Evolutionary conservation across 37 sponge, comb jelly and placozoan genomes (phyloP).

Genomic region (Beroe ovata): DNA sequence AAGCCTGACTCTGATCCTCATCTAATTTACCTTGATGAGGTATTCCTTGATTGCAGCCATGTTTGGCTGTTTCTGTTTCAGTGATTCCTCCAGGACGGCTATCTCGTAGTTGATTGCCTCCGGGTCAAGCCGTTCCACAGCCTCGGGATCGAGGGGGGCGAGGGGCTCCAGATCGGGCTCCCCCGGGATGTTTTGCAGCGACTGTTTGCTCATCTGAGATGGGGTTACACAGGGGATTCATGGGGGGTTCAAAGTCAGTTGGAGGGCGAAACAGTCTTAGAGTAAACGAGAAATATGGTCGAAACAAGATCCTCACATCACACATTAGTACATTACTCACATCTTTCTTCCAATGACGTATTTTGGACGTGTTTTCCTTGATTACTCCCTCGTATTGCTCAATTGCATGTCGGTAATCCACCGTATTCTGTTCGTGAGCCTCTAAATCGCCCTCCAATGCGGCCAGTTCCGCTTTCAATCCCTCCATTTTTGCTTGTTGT

Average conservation of each 20-base stretch:
- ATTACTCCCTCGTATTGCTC: conserved; percentile 70
- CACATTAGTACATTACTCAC: conserved; percentile 72
- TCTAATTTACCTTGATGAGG: conserved; percentile 76
- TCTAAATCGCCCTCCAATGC: conserved; percentile 27
- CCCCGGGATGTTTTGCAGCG: conserved; percentile 67
- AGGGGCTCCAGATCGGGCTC: conserved; percentile 68
- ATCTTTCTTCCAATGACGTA: conserved; percentile 82
- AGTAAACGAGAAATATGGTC: too few relatives aligned
- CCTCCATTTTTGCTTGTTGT: conserved; percentile 45
- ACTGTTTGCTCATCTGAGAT: conserved; percentile 76
- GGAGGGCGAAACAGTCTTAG: too few relatives aligned
- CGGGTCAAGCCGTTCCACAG: conserved; percentile 76
- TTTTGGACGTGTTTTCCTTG: conserved; percentile 83
- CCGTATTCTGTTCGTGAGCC: conserved; percentile 59
- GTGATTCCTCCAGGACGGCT: conserved; percentile 79
- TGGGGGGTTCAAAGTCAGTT: too few relatives aligned
- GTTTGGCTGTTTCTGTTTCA: conserved; percentile 91
- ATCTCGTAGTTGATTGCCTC: conserved; percentile 80
- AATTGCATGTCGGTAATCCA: conserved; percentile 67
- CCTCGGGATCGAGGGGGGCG: conserved; percentile 69
- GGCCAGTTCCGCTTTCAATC: not conserved
- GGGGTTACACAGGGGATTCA: too few relatives aligned
- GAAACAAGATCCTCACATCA: too few relatives aligned
- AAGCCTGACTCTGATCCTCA: too few relatives aligned
- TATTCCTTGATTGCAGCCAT: conserved; percentile 96